Percentiles rank a stretch among this genome's conserved stretches.
Evolutionary conservation across 2,888 invertebrate species (phyloP).

Genomic region (Neoscelio sp.): DNA sequence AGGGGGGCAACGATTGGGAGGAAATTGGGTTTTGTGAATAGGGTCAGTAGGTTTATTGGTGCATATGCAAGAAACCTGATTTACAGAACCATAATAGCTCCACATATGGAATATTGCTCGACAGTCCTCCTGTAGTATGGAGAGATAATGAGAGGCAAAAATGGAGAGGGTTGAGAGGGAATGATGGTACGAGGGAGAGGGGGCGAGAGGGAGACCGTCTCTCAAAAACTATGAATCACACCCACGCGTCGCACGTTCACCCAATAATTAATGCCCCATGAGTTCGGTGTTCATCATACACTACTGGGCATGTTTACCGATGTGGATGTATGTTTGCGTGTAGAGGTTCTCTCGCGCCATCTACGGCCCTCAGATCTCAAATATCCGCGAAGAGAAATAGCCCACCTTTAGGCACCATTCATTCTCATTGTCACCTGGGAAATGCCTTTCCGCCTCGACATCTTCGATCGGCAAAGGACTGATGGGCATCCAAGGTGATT

Average conservation of each 20-base stretch:
- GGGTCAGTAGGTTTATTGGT: no score
- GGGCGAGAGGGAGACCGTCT: conserved; percentile 70
- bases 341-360: conserved; percentile 10
- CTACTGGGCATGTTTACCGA: conserved; percentile 79
- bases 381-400: conserved; percentile 56
- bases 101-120: no score
- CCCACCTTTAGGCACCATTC: conserved; percentile 71
- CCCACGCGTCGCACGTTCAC: conserved; percentile 79
- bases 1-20: no score
- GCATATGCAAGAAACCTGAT: no score
- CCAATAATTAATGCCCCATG: conserved; percentile 82
- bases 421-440: conserved; percentile 77
- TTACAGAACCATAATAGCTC: no score
- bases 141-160: no score
- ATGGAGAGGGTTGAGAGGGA: no score
- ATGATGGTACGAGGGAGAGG: conserved; percentile 53
- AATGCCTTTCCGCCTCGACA: conserved; percentile 67
- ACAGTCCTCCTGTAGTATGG: no score
- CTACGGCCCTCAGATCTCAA: conserved; percentile 9
- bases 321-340: conserved; percentile 68
- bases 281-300: conserved; percentile 81
- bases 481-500: conserved; percentile 72
- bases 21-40: no score
- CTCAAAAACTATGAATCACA: conserved; percentile 80
- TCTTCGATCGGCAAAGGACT: conserved; percentile 50